phyloP scores from a whole-genome alignment of 2,888 invertebrate species.

The Chorisops tibialis region DNA sequence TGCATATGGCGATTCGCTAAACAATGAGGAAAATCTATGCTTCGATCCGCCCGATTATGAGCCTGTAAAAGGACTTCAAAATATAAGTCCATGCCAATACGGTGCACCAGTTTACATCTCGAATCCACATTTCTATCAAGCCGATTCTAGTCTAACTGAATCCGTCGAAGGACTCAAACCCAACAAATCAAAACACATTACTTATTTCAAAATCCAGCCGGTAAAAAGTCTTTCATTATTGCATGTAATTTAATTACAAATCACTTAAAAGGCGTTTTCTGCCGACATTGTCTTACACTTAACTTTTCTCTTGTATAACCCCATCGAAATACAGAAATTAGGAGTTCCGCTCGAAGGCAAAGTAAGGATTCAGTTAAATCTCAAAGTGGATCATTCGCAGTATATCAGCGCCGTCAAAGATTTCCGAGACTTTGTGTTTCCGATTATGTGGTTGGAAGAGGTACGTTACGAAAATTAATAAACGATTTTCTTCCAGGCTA shows the following conservation, averaged over 20 bases:
- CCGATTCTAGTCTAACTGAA: conserved; percentile 65
- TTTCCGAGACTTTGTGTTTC: conserved; percentile 77
- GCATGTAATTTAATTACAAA: neutral
- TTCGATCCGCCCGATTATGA: conserved; percentile 64
- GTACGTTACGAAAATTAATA: conserved; percentile 48
- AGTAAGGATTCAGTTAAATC: conserved; percentile 75
- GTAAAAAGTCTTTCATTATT: conserved; percentile 56
- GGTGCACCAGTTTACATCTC: conserved; percentile 87
- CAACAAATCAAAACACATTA: conserved; percentile 64
- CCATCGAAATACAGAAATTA: conserved; percentile 65
- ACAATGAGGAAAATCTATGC: conserved; percentile 70
- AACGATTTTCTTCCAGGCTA: too few species aligned
- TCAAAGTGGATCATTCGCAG: conserved; percentile 72
- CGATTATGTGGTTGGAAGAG: conserved; percentile 88
- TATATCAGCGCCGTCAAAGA: conserved; percentile 68
- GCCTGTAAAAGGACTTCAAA: conserved; percentile 73
- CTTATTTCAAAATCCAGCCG: conserved; percentile 81
- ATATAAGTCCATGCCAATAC: conserved; percentile 83
- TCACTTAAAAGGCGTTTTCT: neutral
- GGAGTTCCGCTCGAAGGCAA: conserved; percentile 81
- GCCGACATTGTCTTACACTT: neutral
- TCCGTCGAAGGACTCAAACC: conserved; percentile 73
- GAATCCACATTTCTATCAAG: conserved; percentile 84
- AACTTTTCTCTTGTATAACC: neutral
- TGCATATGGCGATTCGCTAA: conserved; percentile 65